Evolutionary conservation across 2,113 vertebrate genomes (phyloP).

Genomic region (Euleptes europaea): DNA sequence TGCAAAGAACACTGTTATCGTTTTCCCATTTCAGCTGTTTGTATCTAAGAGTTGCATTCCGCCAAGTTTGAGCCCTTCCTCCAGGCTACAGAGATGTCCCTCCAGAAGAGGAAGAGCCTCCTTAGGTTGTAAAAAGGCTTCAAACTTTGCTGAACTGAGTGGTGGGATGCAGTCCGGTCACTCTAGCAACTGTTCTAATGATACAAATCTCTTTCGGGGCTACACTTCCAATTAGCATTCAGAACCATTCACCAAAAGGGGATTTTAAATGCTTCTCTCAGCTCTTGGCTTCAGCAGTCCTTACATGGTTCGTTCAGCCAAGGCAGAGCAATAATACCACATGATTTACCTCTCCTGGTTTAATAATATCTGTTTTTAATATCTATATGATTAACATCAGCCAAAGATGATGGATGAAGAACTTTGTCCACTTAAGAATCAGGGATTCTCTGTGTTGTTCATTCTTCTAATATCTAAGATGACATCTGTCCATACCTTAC

Average conservation of each 20-base stretch:
- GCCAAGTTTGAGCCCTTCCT: too few relatives aligned
- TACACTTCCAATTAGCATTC: constrained; percentile 39
- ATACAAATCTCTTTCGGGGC: constrained; percentile 31
- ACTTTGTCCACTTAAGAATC: neutral
- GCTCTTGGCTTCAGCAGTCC: constrained; percentile 39
- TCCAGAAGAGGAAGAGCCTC: too few relatives aligned
- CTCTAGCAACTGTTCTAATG: constrained; percentile 18
- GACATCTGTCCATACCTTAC: constrained; percentile 42
- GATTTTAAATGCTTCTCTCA: constrained; percentile 57
- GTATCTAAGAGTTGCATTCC: too few relatives aligned
- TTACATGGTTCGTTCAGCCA: constrained; percentile 34
- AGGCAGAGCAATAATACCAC: constrained; percentile 9
- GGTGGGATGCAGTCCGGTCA: neutral
- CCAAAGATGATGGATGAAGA: neutral
- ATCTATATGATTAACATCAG: neutral
- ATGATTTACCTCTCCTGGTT: constrained; percentile 4
- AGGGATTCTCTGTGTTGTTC: constrained; percentile 47
- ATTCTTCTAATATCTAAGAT: constrained; percentile 46
- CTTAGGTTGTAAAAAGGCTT: too few relatives aligned
- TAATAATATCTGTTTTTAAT: neutral
- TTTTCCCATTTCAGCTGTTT: neutral
- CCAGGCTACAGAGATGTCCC: too few relatives aligned
- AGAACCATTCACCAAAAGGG: constrained; percentile 45
- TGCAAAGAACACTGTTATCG: neutral
- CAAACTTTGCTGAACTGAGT: too few relatives aligned